Base-by-base conservation (phyloP, 1,140 invertebrate genomes). In the Aphaenogaster floridana region DNA sequence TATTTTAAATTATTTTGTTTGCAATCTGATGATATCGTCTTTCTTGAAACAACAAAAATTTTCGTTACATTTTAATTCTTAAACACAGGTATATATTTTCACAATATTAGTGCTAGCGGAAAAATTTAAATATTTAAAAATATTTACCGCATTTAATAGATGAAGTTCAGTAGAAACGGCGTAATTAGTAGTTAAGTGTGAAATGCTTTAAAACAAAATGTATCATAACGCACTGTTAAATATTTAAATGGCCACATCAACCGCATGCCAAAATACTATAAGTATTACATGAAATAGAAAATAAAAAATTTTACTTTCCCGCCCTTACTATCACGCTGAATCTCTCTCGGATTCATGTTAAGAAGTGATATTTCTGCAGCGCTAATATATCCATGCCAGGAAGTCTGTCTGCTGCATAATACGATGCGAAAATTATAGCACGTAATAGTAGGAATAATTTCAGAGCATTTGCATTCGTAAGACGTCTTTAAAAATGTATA, bases 311-410 rank as follows among this genome's bases (percentile, higher is more conserved):
- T 42, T 61, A 8, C 6, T 17, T 50, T 54, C 9, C 6, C 34
- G n/a, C 59, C 21, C 36, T 9, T 21, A 39, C 42, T 57, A 64
- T 7, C 9, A 45, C 11, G 13, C 11, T 6, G 28, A 71, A 21
- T 9, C 36, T 54, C 54, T 69, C 42, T 84, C 34, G 42, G 28
- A 74, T 74, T 83, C 36, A 42, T 54, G 66, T 28, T 48, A 61
- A 83, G 39, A 45, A 72, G 68, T 84, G 74, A 74, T 50, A 63
- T 61, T 71, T 63, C 13, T 74, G n/a, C 39, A 83, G 45, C 1
- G 45, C 1, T 59, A 72, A n/a, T 11, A 52, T 83, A 74, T 48
- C 17, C 42, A 15, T 21, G 68, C 34, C 42, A 57, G 34, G n/a
- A 76, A 61, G 8, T 50, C 42, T 48, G 28, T 28, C 42, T 61